Evolutionary conservation across 2,888 invertebrate species (phyloP).

Genomic region (Apeira syringaria): DNA sequence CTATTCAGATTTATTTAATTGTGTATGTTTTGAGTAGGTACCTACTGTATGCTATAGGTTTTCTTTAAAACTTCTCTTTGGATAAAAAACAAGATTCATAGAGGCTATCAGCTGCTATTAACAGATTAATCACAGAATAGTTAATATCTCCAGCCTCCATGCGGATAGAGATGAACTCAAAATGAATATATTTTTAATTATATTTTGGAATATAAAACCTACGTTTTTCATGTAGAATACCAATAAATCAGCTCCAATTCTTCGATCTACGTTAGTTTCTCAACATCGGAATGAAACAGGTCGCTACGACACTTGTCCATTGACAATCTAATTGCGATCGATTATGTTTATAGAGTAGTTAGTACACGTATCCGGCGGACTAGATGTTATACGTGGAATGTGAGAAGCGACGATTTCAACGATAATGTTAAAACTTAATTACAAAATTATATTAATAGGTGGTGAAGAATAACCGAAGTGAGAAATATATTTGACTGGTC

Average conservation of each 20-base stretch:
- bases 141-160: too few relatives aligned
- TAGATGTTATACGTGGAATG: conserved; percentile 20
- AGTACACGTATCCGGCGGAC: conserved; percentile 27
- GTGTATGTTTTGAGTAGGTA: too few relatives aligned
- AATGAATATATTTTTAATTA: conserved; percentile 6
- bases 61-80: too few relatives aligned
- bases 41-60: too few relatives aligned
- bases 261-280: conserved; percentile 45
- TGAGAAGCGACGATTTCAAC: conserved; percentile 10
- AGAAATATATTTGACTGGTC: too few relatives aligned
- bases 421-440: conserved; percentile 22
- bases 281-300: conserved; percentile 63
- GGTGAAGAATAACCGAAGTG: conserved; percentile 4
- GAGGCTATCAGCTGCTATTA: too few relatives aligned
- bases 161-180: too few relatives aligned
- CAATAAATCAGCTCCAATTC: conserved; percentile 1
- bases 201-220: too few relatives aligned
- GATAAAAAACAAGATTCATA: too few relatives aligned
- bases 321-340: conserved; percentile 79
- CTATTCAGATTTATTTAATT: too few relatives aligned
- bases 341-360: conserved; percentile 59
- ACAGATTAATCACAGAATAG: too few relatives aligned
- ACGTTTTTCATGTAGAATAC: too few relatives aligned
- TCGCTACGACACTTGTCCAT: conserved; percentile 71
- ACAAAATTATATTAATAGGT: conserved; percentile 21